Evolutionary conservation across 2,113 vertebrate genomes (phyloP).

Genomic region (Chloebia gouldiae): DNA sequence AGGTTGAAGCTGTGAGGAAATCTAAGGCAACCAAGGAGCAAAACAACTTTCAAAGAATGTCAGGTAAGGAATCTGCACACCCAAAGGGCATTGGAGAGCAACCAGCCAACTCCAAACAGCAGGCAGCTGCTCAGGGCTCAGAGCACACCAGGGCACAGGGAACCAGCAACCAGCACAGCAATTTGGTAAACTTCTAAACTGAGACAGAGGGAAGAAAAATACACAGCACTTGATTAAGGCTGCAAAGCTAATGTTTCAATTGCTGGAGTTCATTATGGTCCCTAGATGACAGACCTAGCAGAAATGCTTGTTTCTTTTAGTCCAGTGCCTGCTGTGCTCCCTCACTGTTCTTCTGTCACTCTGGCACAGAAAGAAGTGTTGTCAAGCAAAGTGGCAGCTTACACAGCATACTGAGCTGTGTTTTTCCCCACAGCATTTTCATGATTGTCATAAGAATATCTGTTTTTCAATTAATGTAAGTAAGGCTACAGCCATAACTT

Average conservation of each 20-base stretch:
- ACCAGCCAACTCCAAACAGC: neutral
- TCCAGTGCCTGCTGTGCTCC: constrained; percentile 26
- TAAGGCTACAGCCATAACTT: neutral
- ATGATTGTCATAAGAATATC: neutral
- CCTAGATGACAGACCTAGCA: constrained; percentile 6
- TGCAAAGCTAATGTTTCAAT: constrained; percentile 34
- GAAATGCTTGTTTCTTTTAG: neutral
- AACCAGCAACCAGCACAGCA: neutral
- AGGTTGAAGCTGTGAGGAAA: neutral
- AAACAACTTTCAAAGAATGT: neutral
- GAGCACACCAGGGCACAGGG: neutral
- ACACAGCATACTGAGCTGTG: neutral
- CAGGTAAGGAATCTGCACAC: neutral
- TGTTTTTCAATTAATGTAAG: neutral
- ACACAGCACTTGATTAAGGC: constrained; percentile 23
- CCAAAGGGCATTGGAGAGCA: neutral
- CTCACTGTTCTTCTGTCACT: neutral
- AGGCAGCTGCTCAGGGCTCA: neutral
- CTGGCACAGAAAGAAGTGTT: neutral
- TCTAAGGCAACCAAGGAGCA: neutral
- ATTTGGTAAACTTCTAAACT: neutral
- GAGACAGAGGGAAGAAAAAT: neutral
- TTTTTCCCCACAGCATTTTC: neutral
- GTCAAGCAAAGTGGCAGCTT: constrained; percentile 12
- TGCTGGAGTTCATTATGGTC: constrained; percentile 30